Evolutionary conservation across 1,140 invertebrate species (phyloP).

Genomic region (Drosophila serrata): DNA sequence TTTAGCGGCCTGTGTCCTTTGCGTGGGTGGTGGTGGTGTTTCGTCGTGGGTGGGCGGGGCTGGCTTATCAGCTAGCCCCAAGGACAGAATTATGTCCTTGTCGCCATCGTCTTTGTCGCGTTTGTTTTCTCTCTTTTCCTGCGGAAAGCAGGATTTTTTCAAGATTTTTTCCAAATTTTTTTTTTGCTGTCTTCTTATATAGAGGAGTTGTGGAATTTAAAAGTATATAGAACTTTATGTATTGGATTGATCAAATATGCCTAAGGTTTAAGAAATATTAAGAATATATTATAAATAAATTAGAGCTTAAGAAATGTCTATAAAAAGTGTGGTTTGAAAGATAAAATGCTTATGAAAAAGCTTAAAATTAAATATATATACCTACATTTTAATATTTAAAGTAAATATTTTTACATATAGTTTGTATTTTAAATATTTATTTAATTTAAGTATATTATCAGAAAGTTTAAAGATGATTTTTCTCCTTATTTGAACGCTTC

Average conservation of each 20-base stretch:
- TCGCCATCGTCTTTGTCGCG: conserved; percentile 52
- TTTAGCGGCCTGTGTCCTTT: conserved; percentile 67
- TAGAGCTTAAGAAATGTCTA: neutral
- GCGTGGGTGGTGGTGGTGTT: conserved; percentile 16
- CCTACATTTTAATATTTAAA: neutral
- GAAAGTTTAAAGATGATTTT: neutral
- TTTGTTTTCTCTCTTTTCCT: conserved; percentile 36
- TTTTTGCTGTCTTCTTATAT: neutral
- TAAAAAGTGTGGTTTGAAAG: neutral
- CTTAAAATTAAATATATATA: neutral
- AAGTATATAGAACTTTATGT: neutral
- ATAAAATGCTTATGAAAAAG: neutral
- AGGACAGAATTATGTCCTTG: conserved; percentile 75
- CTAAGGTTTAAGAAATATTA: too few species aligned
- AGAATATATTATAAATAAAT: rapidly evolving
- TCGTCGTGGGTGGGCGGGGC: conserved; percentile 4
- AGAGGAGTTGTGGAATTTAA: neutral
- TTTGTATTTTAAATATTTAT: neutral
- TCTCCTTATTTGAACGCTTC: neutral
- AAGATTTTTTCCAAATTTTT: conserved; percentile 9
- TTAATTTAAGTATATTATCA: neutral
- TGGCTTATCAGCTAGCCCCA: conserved; percentile 64
- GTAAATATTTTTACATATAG: too few species aligned
- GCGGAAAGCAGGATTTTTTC: conserved; percentile 9
- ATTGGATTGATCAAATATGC: neutral